phyloP scores from a whole-genome alignment of 2,797 vertebrate species.

The Carcharodon carcharias region DNA sequence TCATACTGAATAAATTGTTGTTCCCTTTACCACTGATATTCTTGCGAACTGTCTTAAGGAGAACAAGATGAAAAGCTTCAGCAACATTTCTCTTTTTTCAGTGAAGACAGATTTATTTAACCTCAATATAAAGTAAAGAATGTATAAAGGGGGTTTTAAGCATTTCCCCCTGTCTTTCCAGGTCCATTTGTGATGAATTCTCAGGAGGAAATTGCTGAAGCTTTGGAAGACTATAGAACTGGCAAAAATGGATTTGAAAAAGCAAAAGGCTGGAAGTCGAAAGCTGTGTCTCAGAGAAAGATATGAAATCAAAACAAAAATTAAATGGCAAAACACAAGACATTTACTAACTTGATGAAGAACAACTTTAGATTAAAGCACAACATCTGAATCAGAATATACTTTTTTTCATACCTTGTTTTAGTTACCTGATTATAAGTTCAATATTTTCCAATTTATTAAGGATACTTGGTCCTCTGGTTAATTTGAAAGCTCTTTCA shows the following conservation, averaged over 20 bases:
- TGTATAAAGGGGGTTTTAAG: not conserved
- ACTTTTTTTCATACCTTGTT: not conserved
- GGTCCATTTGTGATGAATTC: slow-evolving; percentile 72
- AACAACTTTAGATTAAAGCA: not conserved
- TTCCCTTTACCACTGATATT: too few relatives aligned
- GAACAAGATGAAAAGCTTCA: too few relatives aligned
- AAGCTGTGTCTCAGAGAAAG: slow-evolving; percentile 39
- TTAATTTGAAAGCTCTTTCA: not conserved
- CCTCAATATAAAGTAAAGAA: not conserved
- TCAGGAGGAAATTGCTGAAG: slow-evolving; percentile 63
- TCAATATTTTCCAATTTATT: not conserved
- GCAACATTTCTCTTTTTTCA: not conserved
- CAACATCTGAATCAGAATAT: not conserved
- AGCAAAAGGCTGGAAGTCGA: slow-evolving; percentile 63
- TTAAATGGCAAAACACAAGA: not conserved
- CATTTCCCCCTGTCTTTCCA: slow-evolving; percentile 39
- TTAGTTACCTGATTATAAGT: not conserved
- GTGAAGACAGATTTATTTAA: not conserved
- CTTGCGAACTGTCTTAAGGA: too few relatives aligned
- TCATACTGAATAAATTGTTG: too few relatives aligned
- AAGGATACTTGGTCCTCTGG: not conserved
- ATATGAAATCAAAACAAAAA: not conserved
- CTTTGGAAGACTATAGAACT: slow-evolving; percentile 58
- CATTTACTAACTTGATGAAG: too few relatives aligned
- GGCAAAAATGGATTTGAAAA: slow-evolving; percentile 66